Percentiles rank a stretch among this genome's conserved stretches.
These are phyloP conservation scores for Drosophila mulleri DNA, from an alignment of 2,888 invertebrate species.

Conservation along the genomic window DNA sequence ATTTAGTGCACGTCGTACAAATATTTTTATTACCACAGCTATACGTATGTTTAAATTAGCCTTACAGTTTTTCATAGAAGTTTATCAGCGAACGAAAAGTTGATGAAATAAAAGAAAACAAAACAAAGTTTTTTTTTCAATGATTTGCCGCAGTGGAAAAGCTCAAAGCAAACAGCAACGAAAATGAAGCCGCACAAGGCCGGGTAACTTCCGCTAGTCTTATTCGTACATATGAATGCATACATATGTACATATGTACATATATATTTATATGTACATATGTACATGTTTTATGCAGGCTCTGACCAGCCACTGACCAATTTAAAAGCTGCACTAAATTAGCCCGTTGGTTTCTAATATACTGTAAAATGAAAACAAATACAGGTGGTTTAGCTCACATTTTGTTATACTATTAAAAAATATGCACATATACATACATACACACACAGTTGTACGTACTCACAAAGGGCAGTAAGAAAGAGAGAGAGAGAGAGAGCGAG, in stretches of 20 bases:
- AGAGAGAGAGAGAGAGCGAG: neutral
- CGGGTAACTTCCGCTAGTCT: conserved; percentile 8
- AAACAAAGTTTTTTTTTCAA: neutral
- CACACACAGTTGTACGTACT: neutral
- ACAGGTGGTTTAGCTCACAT: conserved; percentile 50
- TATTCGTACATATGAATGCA: conserved; percentile 18
- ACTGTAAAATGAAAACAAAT: conserved; percentile 41
- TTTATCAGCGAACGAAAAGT: neutral
- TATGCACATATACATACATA: neutral
- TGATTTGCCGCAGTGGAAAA: neutral
- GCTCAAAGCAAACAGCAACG: neutral
- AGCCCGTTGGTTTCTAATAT: conserved; percentile 19
- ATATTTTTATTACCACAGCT: neutral
- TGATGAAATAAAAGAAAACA: neutral
- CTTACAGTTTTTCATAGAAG: neutral
- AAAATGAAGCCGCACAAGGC: conserved; percentile 3
- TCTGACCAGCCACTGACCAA: conserved; percentile 23
- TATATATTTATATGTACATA: neutral
- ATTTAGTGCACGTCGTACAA: too few relatives aligned
- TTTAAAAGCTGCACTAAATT: conserved; percentile 21
- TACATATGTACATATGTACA: conserved; percentile 10
- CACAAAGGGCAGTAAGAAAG: neutral
- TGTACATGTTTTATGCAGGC: conserved; percentile 35
- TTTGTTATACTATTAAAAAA: conserved; percentile 9
- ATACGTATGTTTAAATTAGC: neutral